Evolutionary conservation across 1,140 invertebrate species (phyloP), one percentile per base, ranked within the genome.

Genomic region (Drosophila tani): DNA sequence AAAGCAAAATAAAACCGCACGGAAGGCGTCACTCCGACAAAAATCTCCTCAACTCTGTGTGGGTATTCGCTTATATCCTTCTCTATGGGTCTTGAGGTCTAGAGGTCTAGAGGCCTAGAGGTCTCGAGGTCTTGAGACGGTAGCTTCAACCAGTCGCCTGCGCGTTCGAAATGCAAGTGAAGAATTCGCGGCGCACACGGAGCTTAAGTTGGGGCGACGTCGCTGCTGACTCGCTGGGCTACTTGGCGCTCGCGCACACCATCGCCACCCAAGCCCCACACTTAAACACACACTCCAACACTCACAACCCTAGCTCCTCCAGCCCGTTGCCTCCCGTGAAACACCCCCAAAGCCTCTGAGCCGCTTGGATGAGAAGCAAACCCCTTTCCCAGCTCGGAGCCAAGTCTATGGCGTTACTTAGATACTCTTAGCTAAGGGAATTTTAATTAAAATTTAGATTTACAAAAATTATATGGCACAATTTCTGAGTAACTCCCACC

Each of bases 81-180:
- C 41, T 45, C 50, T 11, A 27, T 60, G 45, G 43, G n/a, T 43
- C 50, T 51, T 43, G 35, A 62, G 29, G 58, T 67, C 46, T 29
- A 40, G 70, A 38, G 56, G 58, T 65, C 46, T 29, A 40, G 70
- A 38, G 56, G 24, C 46, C 53, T 50, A 38, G 45, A 57, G 17
- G 55, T 67, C 41, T 40, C 40, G 45, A 50, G 46, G 21, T 51
- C 50, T 55, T 62, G 24, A 41, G 40, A 63, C 40, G 38, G 27
- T 63, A 35, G 63, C 63, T 65, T 29, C 63, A 91, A 81, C 91
- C 82, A 81, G 59, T 91, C 84, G 79, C 84, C 69, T 81, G 69
- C 82, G 78, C 91, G 91, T 78, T 91, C 75, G 56, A 76, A 91
- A 78, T 85, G 70, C 82, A 92, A 92, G 80, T 92, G 91, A 92